Base-by-base conservation (phyloP, 2,888 invertebrate genomes). In the Oxystoma pomonae region DNA sequence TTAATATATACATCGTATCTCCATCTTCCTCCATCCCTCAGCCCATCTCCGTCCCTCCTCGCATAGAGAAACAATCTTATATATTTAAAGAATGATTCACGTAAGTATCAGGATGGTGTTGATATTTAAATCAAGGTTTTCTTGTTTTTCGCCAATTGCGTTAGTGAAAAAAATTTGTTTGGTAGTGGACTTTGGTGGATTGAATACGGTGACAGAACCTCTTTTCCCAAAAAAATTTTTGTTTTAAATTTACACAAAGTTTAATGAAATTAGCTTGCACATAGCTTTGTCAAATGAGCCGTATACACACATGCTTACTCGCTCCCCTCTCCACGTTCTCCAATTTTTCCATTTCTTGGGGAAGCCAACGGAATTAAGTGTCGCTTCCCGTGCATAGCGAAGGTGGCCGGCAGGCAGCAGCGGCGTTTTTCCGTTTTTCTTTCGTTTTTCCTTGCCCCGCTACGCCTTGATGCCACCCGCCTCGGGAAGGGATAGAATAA, bases 321-420 rank as follows among this genome's bases (percentile, higher is more conserved):
- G 3, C 35, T 35, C 35, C 35, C 35, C 35, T 12, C 35, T 12
- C 35, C 35, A 7, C 35, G 35, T 3, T 12, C 35, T 35, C 35
- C 35, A 7, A 12, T 35, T 35, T 35, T 35, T 35, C 35, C 35
- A 35, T 35, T 53, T 53, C 53, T 19, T 53, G 17, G 17, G n/a
- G 53, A 53, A 53, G 53, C 19, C 53, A 53, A 19, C 60, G 56
- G 63, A 67, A 67, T 67, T 67, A 67, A 67, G 67, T 67, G 67
- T 67, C 67, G 67, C 65, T 67, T 49, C 63, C 67, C 67, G 63
- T 35, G 35, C 35, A 35, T 35, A 62, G 64, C 64, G 66, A 35
- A 66, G 67, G 67, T 67, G 67, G 67, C 65, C 35, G 35, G 35
- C 35, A 35, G 35, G 35, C 35, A 35, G 35, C 35, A 35, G 35